phyloP scores from a whole-genome alignment of 1,140 invertebrate genomes.

The Grapholita molesta region DNA sequence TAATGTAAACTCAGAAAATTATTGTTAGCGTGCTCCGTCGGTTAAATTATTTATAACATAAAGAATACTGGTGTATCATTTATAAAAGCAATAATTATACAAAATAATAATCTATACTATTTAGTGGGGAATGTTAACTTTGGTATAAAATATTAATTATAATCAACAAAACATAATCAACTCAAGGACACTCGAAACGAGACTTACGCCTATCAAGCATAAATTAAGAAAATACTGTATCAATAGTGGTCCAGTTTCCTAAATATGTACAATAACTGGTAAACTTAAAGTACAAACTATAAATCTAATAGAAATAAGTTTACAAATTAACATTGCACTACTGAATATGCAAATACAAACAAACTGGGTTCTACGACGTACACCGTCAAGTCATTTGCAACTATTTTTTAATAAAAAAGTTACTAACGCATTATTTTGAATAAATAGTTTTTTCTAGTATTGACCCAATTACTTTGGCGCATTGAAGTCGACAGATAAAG shows the following conservation, averaged over 20 bases:
- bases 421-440: slow-evolving; percentile 52
- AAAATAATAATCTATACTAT: slow-evolving; percentile 61
- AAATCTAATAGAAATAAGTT: slow-evolving; percentile 22
- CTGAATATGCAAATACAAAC: slow-evolving; percentile 34
- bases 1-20: slow-evolving; percentile 69
- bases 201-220: slow-evolving; percentile 63
- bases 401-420: slow-evolving; percentile 26
- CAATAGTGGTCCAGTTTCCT: slow-evolving; percentile 53
- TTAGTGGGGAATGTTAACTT: slow-evolving; percentile 77
- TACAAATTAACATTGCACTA: slow-evolving; percentile 46
- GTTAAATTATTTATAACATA: slow-evolving; percentile 37
- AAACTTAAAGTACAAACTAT: slow-evolving; percentile 42
- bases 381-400: slow-evolving; percentile 45
- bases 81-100: slow-evolving; percentile 49
- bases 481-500: slow-evolving; percentile 53
- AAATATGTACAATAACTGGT: slow-evolving; percentile 69
- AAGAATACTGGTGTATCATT: slow-evolving; percentile 63
- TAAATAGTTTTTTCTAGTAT: slow-evolving; percentile 55
- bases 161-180: slow-evolving; percentile 74
- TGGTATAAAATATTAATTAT: slow-evolving; percentile 77
- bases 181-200: slow-evolving; percentile 67
- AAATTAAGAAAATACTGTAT: slow-evolving; percentile 76
- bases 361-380: slow-evolving; percentile 35
- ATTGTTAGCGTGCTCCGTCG: slow-evolving; percentile 51
- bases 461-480: slow-evolving; percentile 52